phyloP scores from a whole-genome alignment of 2,888 invertebrate species.

The Chouioia cunea region DNA sequence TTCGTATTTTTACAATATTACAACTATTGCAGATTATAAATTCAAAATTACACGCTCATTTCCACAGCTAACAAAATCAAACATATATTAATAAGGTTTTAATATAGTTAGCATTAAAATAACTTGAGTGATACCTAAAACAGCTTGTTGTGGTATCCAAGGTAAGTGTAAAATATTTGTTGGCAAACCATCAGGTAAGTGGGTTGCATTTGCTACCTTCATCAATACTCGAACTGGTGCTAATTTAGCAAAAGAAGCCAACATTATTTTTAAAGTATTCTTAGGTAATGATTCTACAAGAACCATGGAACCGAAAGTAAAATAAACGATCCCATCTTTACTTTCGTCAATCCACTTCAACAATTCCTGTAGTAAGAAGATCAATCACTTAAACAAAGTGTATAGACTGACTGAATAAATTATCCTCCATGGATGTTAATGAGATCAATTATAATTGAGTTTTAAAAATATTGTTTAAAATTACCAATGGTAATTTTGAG shows the following conservation, averaged over 20 bases:
- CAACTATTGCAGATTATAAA: no score
- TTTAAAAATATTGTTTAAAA: neutral
- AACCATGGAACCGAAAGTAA: conserved; percentile 58
- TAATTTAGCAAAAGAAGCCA: conserved; percentile 54
- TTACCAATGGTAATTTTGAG: conserved; percentile 11
- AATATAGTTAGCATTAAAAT: neutral
- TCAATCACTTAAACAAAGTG: no score
- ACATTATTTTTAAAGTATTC: conserved; percentile 51
- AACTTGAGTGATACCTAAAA: conserved; percentile 31
- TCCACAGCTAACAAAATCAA: no score
- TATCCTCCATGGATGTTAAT: neutral
- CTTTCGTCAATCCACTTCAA: conserved; percentile 57
- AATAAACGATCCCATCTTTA: conserved; percentile 56
- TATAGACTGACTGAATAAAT: neutral
- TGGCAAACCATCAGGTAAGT: conserved; percentile 54
- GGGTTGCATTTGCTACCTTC: conserved; percentile 49
- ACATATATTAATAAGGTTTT: conserved; percentile 1
- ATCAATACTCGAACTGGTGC: conserved; percentile 56
- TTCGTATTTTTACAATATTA: no score
- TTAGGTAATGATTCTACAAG: conserved; percentile 54
- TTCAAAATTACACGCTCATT: no score
- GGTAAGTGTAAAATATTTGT: conserved; percentile 51
- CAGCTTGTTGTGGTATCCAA: conserved; percentile 56
- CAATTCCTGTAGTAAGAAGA: conserved; percentile 53
- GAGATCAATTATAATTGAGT: neutral